A percentile compares a stretch with the other conserved stretches of the same genome.
These are phyloP conservation scores for Myotis myotis DNA, from an alignment of 2,797 vertebrate genomes.

Conservation along the genomic window DNA sequence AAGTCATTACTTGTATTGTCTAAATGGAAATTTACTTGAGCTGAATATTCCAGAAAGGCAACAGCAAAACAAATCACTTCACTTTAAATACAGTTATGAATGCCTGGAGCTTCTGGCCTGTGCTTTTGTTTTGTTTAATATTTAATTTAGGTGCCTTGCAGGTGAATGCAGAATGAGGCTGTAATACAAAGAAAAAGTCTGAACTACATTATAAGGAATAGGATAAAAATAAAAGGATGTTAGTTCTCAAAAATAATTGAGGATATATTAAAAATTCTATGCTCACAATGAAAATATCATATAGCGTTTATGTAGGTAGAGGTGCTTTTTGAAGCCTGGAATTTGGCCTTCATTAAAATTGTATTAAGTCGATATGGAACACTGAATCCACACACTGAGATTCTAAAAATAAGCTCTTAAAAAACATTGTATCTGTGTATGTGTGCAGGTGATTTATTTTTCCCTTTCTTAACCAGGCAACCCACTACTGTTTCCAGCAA, in stretches of 20 bases:
- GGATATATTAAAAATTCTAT: neutral
- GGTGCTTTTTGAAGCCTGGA: neutral
- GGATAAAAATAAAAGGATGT: neutral
- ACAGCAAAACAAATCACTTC: neutral
- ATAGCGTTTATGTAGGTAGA: neutral
- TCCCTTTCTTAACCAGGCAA: neutral
- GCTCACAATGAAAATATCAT: neutral
- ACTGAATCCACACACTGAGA: slow-evolving; percentile 36
- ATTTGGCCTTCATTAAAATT: slow-evolving; percentile 30
- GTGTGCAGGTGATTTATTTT: neutral
- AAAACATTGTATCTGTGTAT: neutral
- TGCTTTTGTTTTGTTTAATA: slow-evolving; percentile 47
- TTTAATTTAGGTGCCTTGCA: slow-evolving; percentile 39
- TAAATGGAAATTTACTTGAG: neutral
- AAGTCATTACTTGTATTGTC: neutral
- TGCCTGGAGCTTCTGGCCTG: neutral
- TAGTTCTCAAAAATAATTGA: neutral
- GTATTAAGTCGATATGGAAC: slow-evolving; percentile 13
- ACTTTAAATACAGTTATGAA: neutral
- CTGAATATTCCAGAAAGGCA: neutral
- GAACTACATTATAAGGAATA: neutral
- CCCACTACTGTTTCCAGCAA: neutral
- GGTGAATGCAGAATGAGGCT: neutral
- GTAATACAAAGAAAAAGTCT: neutral
- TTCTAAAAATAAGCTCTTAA: slow-evolving; percentile 44